Conservation (phyloP, 2,888 invertebrate genomes). For the Drosophila paranaensis region DNA sequence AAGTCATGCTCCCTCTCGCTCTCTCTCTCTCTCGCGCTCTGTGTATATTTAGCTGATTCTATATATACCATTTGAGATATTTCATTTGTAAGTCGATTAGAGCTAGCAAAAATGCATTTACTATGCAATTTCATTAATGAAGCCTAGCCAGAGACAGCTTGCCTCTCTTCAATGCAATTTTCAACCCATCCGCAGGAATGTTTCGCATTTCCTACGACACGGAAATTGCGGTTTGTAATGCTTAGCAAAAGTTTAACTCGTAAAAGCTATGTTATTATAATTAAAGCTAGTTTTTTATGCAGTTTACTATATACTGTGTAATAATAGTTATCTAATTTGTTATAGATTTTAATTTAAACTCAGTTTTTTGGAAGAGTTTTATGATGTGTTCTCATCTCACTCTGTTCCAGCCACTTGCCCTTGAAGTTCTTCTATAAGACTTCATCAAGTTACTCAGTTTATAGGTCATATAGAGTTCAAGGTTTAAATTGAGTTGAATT, state of each 20-base stretch:
- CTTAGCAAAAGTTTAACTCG: conserved; percentile 2
- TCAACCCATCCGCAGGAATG: neutral
- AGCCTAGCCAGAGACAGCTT: neutral
- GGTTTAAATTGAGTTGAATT: too few species aligned
- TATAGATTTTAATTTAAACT: too few species aligned
- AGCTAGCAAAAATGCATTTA: neutral
- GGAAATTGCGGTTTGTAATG: conserved; percentile 11
- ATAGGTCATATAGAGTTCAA: too few species aligned
- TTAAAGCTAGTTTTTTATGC: neutral
- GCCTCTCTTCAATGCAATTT: neutral
- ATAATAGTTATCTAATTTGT: too few species aligned
- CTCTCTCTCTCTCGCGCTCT: neutral
- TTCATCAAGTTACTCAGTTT: too few species aligned
- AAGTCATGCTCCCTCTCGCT: neutral
- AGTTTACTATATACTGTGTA: too few species aligned
- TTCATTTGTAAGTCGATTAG: neutral
- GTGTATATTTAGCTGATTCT: neutral
- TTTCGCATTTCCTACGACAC: neutral
- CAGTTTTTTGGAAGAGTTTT: too few species aligned
- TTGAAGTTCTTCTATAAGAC: neutral
- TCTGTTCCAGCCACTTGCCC: too few species aligned
- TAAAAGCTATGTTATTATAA: neutral
- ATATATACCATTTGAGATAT: conserved; percentile 5
- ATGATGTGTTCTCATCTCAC: too few species aligned
- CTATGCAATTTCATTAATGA: conserved; percentile 7